Conservation (phyloP, 2,797 vertebrate species). For the Sebastes wilsoni region DNA sequence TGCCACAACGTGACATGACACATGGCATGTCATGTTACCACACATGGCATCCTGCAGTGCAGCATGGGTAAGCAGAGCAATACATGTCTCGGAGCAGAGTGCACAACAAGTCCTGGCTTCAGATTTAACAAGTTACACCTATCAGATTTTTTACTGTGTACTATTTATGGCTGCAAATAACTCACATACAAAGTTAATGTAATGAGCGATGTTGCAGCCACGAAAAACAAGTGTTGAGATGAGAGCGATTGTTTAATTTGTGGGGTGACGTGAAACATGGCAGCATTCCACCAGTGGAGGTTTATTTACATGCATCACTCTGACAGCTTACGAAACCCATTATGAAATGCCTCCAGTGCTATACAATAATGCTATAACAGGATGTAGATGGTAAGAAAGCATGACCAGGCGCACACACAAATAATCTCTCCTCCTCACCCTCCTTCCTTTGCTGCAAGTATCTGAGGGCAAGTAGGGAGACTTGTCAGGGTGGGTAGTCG, state of each 20-base stretch:
- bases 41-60: slow-evolving; percentile 30
- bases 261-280: slow-evolving; percentile 2
- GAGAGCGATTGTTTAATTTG: slow-evolving; percentile 16
- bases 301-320: slow-evolving; percentile 52
- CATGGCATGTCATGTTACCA: slow-evolving; percentile 58
- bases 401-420: slow-evolving; percentile 15
- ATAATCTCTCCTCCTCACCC: slow-evolving; percentile 22
- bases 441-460: slow-evolving; percentile 44
- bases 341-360: slow-evolving; percentile 44
- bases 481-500: slow-evolving; percentile 68
- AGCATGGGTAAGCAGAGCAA: slow-evolving; percentile 24
- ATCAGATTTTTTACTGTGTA: neutral
- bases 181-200: slow-evolving; percentile 18
- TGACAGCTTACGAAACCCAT: slow-evolving; percentile 35
- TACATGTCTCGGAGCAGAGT: slow-evolving; percentile 23
- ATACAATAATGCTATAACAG: slow-evolving; percentile 15
- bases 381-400: slow-evolving; percentile 9
- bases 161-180: slow-evolving; percentile 22
- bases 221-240: slow-evolving; percentile 17
- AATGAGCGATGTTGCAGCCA: slow-evolving; percentile 12
- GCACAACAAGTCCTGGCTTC: slow-evolving; percentile 29
- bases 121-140: slow-evolving; percentile 1
- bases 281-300: slow-evolving; percentile 25
- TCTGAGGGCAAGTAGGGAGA: slow-evolving; percentile 67
- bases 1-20: slow-evolving; percentile 53